Base-by-base conservation (phyloP, 2,888 invertebrate genomes). In the Xanthostigma xanthostigma region DNA sequence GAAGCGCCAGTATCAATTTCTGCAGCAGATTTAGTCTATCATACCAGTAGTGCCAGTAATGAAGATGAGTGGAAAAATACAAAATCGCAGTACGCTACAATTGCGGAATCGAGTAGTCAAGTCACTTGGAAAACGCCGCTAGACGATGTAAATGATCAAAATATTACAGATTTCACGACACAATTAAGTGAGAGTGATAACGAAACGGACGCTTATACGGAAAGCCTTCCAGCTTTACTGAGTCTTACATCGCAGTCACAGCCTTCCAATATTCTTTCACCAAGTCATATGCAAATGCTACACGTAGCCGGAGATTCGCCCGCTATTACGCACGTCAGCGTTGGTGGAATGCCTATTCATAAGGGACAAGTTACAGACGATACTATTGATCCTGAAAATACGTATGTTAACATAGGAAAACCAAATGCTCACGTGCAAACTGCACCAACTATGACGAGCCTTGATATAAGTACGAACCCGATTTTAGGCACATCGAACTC, bases 11-110 rank as follows among this genome's bases (percentile, higher is more conserved):
- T 75, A 2, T 77, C 76, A 36, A 63, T 80, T 9, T 76, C 80
- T 61, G 74, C 78, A 60, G 71, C 80, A 2, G 79, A 79, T 60
- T 65, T 81, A 49, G 72, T 81, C 47, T 80, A 78, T 56, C 79
- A 81, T 54, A 75, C 79, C 9, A 79, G 76, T 39, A 74, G 74
- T 39, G 64, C 69, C 5, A 69, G 58, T 13, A 60, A 56, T 44
- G 56, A 62, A 53, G 67, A 71, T 48, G 71, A 72, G 50, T 74
- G 73, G 72, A 62, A 66, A 49, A 57, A 59, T 46, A 53, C 54
- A 50, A 51, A 55, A 46, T 50, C 54, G 1, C 56, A 57, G 38
- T 57, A 57, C 39, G 57, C 57, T 6, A 56, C 59, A 14, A 45
- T 58, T 13, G 57, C 58, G 13, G 58, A 61, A 11, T 58, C 63